Percentiles rank a stretch among this genome's conserved stretches.
Evolutionary conservation across 2,113 vertebrate genomes (phyloP).

Genomic region (Notechis scutatus): DNA sequence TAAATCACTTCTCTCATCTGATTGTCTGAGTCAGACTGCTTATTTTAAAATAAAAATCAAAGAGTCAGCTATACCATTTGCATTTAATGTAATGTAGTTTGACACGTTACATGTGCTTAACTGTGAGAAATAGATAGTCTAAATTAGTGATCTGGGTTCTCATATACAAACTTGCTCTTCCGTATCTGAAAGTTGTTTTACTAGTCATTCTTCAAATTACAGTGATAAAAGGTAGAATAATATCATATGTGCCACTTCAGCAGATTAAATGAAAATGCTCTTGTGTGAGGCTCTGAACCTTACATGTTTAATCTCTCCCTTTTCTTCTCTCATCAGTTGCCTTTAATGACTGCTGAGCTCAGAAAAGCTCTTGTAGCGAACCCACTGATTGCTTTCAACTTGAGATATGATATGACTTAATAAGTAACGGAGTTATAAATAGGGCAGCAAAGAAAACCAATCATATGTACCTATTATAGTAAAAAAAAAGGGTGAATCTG

Average conservation of each 20-base stretch:
- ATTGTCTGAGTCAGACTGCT: not conserved
- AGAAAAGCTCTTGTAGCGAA: not conserved
- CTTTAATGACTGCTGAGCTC: conserved; percentile 5
- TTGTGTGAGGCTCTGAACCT: not conserved
- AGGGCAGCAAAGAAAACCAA: not conserved
- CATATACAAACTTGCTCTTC: not conserved
- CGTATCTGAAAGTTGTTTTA: not conserved
- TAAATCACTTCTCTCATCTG: not conserved
- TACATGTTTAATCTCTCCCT: conserved; percentile 1
- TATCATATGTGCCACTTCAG: conserved; percentile 7
- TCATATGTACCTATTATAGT: conserved; percentile 8
- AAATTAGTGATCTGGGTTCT: not conserved
- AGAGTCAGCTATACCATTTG: not conserved
- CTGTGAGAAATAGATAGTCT: not conserved
- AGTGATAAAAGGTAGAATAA: not conserved
- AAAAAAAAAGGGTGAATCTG: not conserved
- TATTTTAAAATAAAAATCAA: not conserved
- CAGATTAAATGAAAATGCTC: conserved; percentile 3
- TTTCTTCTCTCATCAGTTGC: not conserved
- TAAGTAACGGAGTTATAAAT: conserved; percentile 23
- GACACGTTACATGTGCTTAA: not conserved
- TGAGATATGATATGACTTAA: not conserved
- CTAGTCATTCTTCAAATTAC: not conserved
- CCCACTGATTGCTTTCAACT: not conserved
- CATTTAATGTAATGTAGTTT: not conserved